Evolutionary conservation across 2,113 vertebrate genomes (phyloP), one percentile per base, ranked within the genome.

Genomic region (Rhinopomastus cyanomelas): DNA sequence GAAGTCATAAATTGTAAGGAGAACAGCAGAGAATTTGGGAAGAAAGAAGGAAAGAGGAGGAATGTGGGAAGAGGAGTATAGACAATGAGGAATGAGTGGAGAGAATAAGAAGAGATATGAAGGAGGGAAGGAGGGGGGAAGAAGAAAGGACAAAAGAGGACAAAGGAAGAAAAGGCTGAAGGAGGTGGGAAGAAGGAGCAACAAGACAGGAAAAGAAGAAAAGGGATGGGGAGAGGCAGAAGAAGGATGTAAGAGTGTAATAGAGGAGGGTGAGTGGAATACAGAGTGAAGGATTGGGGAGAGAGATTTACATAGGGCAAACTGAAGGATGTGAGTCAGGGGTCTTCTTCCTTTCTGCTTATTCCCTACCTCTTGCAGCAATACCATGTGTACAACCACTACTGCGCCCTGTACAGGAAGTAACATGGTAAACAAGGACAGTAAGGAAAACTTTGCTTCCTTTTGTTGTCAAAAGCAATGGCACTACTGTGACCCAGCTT

Each of bases 301-400:
- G 7, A 3, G 20, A 5, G 34, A 57, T 56, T 10, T 36, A 73
- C 16, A 53, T 3, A 76, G 6, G 15, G 9, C 8, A 55, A 12
- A 49, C 5, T 8, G 21, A 37, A 8, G 2, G 1, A 3, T 1
- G 0, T 27, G 30, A 59, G 52, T 53, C 8, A 44, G 9, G 4
- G 12, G 6, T 51, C 29, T n/a, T 81, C 16, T 26, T 18, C 8
- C 10, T 72, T 75, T 62, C 68, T 25, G 48, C 6, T 61, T 80
- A 23, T 60, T 32, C 13, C 18, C 18, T 56, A 22, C 5, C 36
- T 77, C 67, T 55, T 79, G 30, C 19, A 69, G 46, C 68, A 82
- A 53, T 20, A 51, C 9, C 12, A 4, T 18, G 19, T 34, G 26
- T 3, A 3, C 29, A 76, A 26, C 13, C 72, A 68, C 23, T 67